phyloP scores from a whole-genome alignment of 2,888 invertebrate genomes.

The Cantharis nigra region DNA sequence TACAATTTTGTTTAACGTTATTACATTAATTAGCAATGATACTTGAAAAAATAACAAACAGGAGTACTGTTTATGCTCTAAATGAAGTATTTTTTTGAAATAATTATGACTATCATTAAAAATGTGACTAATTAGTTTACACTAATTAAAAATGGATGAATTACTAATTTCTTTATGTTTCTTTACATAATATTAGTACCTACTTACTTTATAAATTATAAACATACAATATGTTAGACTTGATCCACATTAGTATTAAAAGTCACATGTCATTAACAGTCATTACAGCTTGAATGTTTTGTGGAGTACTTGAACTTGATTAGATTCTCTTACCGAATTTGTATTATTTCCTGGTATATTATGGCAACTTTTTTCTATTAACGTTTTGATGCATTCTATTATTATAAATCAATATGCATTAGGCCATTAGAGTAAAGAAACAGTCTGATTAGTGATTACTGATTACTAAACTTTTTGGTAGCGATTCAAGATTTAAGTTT shows the following conservation, averaged over 20 bases:
- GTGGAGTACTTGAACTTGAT: background rate
- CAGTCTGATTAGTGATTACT: too few relatives aligned
- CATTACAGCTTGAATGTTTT: background rate
- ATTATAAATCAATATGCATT: too few relatives aligned
- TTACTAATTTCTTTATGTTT: background rate
- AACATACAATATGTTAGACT: background rate
- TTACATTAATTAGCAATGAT: background rate
- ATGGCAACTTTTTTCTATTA: too few relatives aligned
- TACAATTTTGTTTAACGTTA: background rate
- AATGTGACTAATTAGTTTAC: background rate
- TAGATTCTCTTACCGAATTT: too few relatives aligned
- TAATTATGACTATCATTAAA: background rate
- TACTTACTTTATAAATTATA: background rate
- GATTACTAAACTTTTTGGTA: too few relatives aligned
- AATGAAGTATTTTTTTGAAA: background rate
- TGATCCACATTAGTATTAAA: background rate
- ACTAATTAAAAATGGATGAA: background rate
- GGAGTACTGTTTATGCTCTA: background rate
- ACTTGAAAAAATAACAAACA: background rate
- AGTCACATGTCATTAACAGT: background rate
- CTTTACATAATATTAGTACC: background rate
- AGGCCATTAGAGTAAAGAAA: too few relatives aligned
- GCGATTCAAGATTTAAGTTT: too few relatives aligned
- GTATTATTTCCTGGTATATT: too few relatives aligned
- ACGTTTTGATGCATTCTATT: too few relatives aligned